Evolutionary conservation across 2,113 vertebrate genomes (phyloP), one percentile per base, ranked within the genome.

Genomic region (Tragulus kanchil): DNA sequence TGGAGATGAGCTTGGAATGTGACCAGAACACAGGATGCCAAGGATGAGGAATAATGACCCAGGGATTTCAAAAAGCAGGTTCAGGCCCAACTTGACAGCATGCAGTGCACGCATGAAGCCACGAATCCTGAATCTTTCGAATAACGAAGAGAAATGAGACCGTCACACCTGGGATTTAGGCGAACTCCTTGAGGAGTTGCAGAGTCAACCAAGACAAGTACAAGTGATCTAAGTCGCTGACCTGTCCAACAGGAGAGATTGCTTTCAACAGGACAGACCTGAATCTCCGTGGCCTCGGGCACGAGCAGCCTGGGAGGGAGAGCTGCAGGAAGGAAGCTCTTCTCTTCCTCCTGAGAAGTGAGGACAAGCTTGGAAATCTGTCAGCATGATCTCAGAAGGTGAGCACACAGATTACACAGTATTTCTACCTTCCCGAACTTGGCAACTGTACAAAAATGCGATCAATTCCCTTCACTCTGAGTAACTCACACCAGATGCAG

Each of bases 401-500:
- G 92, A 93, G 93, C 21, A 16, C 94, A 96, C 95, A 88, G 93
- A 95, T 82, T 82, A 77, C 65, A 82, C 9, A n/a, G 64, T 58
- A 26, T 79, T 92, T 87, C 95, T 92, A 96, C 96, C 95, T 98
- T 96, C 71, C 92, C 87, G 19, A 14, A 54, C 69, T 95, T 97
- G 97, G 97, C 96, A 89, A 16, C 16, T 9, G 15, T 23, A 95
- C 97, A 98, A 97, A 94, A 97, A 92, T 67, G 64, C 0, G 2
- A 89, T 92, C 1, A 12, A 71, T 93, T 95, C 81, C 79, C 79
- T 89, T 96, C 93, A 65, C 81, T 97, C 83, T 23, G 8, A 90
- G 79, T 97, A 98, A 98, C 97, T 97, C 95, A 78, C 95, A 90
- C 92, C 97, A 98, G 96, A 98, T 97, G 97, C 88, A 19, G 79